phyloP scores from a whole-genome alignment of 2,888 invertebrate species.

The Hyposoter didymator region DNA sequence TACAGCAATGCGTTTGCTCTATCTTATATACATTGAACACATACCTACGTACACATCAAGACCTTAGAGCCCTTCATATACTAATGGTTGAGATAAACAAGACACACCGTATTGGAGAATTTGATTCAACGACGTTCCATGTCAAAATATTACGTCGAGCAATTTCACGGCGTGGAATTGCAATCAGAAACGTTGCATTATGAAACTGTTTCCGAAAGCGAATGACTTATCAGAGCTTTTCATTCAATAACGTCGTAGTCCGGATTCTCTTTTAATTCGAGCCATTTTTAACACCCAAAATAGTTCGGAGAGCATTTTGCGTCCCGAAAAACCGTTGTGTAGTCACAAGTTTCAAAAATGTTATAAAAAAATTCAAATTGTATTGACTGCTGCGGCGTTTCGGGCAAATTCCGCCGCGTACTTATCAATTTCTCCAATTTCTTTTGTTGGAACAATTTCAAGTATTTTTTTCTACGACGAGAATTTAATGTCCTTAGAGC shows the following conservation, averaged over 20 bases:
- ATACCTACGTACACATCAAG: neutral
- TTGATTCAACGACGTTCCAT: neutral
- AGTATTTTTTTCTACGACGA: no score
- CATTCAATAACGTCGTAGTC: neutral
- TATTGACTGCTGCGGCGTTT: no score
- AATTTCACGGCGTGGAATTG: neutral
- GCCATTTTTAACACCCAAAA: neutral
- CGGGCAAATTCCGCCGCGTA: no score
- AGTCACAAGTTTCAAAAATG: no score
- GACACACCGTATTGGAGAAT: neutral
- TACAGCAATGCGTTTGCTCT: conserved; percentile 41
- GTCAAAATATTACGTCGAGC: no score
- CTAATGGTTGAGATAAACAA: neutral
- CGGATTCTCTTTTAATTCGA: neutral
- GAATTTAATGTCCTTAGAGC: no score
- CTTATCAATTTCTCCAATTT: no score
- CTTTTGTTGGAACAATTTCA: no score
- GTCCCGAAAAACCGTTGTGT: neutral
- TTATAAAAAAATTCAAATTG: no score
- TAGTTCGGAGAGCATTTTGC: no score
- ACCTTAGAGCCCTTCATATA: neutral
- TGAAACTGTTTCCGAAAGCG: neutral
- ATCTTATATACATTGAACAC: neutral
- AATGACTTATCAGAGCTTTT: neutral
- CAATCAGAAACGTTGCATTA: neutral